Base-by-base conservation (phyloP, 2,888 invertebrate genomes). In the Megalurothrips usitatus region DNA sequence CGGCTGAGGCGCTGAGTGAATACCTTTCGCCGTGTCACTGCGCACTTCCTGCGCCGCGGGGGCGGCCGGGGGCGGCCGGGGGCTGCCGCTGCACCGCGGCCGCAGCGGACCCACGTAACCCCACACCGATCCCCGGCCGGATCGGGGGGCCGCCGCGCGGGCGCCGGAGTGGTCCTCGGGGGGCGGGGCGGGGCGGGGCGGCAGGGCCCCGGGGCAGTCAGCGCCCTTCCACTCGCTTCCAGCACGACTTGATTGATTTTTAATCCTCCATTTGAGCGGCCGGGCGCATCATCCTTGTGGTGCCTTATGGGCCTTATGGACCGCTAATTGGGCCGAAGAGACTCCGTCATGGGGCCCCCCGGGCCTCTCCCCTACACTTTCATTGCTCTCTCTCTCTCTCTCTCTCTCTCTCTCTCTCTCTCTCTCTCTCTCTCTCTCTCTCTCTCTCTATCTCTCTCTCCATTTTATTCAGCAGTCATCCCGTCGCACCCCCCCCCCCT, bases 401-500 rank as follows among this genome's bases (percentile, higher is more conserved):
- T 75, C 58, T 79, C 58, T 49, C 26, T 43, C 79, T 79, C 78
- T 58, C 48, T 78, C 78, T 68, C 48, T 78, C 80, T 78, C 80
- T 75, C 43, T 80, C 80, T 58, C 79, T 79, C 49, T 81, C 75
- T 52, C 12, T 80, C 34, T 81, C 80, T 82, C 81, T 82, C 82
- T 82, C 82, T 81, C 81, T 84, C 82, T 81, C 80, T 80, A 79
- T 81, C 52, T 79, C 23, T 81, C 75, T 43, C 28, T 17, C 78
- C 43, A 23, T 80, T 78, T 52, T 80, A 28, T 81, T 83, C 84
- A 82, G 34, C 84, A 82, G 34, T 43, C 6, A 43, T 43, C 34
- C n/a, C 34, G 34, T 43, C 34, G 3, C 2, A 43, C 34, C 3
- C 34, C 6, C 34, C 34, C 2, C 34, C n/a, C n/a, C n/a, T n/a